Evolutionary conservation across 2,797 vertebrate genomes (phyloP).

Genomic region (Acipenser ruthenus): DNA sequence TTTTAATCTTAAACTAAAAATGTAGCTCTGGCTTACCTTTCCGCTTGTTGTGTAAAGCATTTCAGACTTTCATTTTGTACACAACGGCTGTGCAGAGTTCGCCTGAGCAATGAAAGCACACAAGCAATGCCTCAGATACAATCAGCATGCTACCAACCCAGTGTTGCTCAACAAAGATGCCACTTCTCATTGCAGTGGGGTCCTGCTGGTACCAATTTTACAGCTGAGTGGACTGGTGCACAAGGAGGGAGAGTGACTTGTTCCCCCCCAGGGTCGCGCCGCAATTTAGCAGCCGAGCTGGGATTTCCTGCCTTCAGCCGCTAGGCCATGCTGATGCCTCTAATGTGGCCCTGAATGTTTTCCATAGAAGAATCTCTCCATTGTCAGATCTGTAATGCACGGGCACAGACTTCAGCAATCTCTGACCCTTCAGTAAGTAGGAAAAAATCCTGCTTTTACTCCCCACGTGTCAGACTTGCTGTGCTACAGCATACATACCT

Average conservation of each 20-base stretch:
- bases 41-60: too few species aligned
- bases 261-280: not conserved
- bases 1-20: not conserved
- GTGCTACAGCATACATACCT: too few species aligned
- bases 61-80: too few species aligned
- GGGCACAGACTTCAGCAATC: not conserved
- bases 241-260: not conserved
- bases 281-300: not conserved
- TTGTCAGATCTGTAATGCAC: not conserved
- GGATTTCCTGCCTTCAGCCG: not conserved
- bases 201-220: slow-evolving; percentile 18
- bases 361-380: too few species aligned
- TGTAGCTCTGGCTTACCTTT: too few species aligned
- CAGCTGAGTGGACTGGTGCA: not conserved
- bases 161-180: slow-evolving; percentile 45
- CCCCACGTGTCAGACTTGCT: too few species aligned
- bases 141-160: slow-evolving; percentile 20
- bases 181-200: slow-evolving; percentile 14
- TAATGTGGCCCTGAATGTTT: not conserved
- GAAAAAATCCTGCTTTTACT: not conserved
- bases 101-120: too few species aligned
- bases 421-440: not conserved
- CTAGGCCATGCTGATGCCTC: not conserved
- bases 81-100: too few species aligned
- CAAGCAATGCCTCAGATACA: too few species aligned